A percentile compares a stretch with the other conserved stretches of the same genome.
phyloP scores from a whole-genome alignment of 2,888 invertebrate species.

The Pammene fasciana region DNA sequence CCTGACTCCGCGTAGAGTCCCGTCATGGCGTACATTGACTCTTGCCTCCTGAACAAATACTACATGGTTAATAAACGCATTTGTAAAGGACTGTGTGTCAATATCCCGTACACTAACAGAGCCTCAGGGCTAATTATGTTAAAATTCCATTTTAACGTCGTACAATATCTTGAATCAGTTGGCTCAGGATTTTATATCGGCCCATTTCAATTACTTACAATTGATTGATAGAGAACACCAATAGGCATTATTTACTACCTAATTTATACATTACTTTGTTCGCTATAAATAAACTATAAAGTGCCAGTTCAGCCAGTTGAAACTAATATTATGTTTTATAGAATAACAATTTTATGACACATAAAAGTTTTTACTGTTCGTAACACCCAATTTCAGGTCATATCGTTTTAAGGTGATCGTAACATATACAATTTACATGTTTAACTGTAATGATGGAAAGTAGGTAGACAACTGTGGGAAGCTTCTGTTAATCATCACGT shows the following conservation, averaged over 20 bases:
- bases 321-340: slow-evolving; percentile 8
- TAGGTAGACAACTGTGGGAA: slow-evolving; percentile 55
- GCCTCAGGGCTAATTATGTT: no score
- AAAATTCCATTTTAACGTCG: no score
- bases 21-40: slow-evolving; percentile 95
- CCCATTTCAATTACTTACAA: no score
- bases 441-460: slow-evolving; percentile 50
- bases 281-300: slow-evolving; percentile 1
- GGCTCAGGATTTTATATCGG: no score
- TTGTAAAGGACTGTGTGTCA: not conserved
- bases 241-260: not conserved
- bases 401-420: slow-evolving; percentile 4
- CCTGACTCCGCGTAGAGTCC: slow-evolving; percentile 91
- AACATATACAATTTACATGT: slow-evolving; percentile 31
- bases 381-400: slow-evolving; percentile 17
- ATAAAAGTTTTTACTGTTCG: slow-evolving; percentile 15
- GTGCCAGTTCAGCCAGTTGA: not conserved
- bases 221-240: not conserved
- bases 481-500: slow-evolving; percentile 37
- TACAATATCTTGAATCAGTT: no score
- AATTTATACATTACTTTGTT: not conserved
- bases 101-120: not conserved
- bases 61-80: not conserved
- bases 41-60: slow-evolving; percentile 85
- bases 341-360: slow-evolving; percentile 21